A percentile compares a stretch with the other conserved stretches of the same genome.
These are phyloP conservation scores for Drosophila neonasuta DNA, from an alignment of 2,888 invertebrate genomes.

Conservation along the genomic window DNA sequence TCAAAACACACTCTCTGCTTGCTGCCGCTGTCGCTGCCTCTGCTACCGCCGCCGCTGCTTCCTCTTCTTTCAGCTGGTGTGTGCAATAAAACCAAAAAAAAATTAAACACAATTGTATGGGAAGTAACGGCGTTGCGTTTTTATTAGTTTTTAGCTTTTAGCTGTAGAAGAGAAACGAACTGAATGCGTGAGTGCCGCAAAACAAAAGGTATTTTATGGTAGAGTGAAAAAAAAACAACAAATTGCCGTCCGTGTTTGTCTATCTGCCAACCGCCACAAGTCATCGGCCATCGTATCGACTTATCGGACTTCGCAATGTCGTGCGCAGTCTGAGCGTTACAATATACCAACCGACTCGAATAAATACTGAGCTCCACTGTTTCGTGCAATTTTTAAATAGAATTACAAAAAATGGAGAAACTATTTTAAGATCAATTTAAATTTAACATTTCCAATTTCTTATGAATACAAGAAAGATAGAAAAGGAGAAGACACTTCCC, in stretches of 20 bases:
- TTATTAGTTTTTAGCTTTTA: conserved; percentile 42
- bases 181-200: conserved; percentile 64
- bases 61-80: conserved; percentile 45
- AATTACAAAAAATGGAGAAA: no score
- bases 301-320: conserved; percentile 8
- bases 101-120: conserved; percentile 44
- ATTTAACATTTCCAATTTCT: no score
- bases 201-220: conserved; percentile 65
- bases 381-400: no score
- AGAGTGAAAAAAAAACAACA: conserved; percentile 59
- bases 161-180: conserved; percentile 61
- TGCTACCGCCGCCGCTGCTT: conserved; percentile 26
- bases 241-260: conserved; percentile 28
- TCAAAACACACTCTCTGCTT: no score
- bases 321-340: background rate
- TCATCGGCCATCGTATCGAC: conserved; percentile 9
- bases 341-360: background rate
- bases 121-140: conserved; percentile 43
- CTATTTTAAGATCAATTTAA: no score
- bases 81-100: conserved; percentile 46
- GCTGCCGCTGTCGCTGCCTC: background rate
- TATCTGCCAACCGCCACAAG: conserved; percentile 50
- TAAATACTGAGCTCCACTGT: background rate
- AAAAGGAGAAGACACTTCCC: no score
- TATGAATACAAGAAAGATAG: no score